These are phyloP conservation scores for Resseliella maxima DNA, from an alignment of 2,888 invertebrate genomes.

Conservation along the genomic window DNA sequence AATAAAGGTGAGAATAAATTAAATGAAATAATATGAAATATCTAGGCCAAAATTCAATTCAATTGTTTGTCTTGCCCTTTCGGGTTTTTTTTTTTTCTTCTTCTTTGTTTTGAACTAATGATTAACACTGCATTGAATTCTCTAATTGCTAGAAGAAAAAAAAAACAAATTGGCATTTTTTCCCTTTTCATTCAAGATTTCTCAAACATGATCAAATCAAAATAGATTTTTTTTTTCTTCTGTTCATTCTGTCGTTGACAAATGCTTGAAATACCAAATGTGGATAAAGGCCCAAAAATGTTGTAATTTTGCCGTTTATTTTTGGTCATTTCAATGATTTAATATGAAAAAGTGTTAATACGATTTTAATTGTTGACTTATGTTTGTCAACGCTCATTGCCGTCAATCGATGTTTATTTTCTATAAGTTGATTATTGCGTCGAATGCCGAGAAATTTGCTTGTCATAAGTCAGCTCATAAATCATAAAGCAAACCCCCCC, in stretches of 20 bases:
- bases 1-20: neutral
- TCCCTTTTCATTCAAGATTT: neutral
- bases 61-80: no score
- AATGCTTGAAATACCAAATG: neutral
- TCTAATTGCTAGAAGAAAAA: constrained; percentile 4
- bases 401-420: neutral
- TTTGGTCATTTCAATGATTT: constrained; percentile 23
- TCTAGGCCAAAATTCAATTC: neutral
- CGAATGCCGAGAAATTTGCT: neutral
- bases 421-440: neutral
- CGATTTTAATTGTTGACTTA: constrained; percentile 43
- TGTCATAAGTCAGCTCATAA: neutral
- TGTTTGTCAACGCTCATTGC: constrained; percentile 32
- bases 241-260: neutral
- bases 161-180: no score
- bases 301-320: neutral
- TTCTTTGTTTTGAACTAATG: neutral
- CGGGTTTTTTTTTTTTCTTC: no score
- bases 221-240: neutral
- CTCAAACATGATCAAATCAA: neutral
- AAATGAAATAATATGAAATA: neutral
- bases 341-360: constrained; percentile 33
- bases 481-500: neutral
- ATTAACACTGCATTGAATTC: neutral
- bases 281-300: neutral